Conservation (phyloP, 2,888 invertebrate species). For the Bimastos eiseni region DNA sequence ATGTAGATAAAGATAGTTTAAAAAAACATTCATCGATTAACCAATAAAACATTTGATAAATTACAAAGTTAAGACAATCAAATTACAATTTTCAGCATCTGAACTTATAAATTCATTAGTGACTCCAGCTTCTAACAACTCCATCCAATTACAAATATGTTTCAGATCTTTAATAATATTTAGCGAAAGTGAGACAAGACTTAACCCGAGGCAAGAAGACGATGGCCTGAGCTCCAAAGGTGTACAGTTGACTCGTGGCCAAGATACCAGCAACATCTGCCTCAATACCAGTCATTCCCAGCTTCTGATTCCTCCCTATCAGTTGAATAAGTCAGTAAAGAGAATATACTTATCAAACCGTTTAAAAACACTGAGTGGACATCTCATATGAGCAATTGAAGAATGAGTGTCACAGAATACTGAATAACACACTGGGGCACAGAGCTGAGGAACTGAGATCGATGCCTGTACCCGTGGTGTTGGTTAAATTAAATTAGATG, state of each 20-base stretch:
- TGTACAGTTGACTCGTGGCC: slow-evolving; percentile 96
- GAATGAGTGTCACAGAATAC: too few relatives aligned
- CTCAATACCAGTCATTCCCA: slow-evolving; percentile 90
- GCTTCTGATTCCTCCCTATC: slow-evolving; percentile 85
- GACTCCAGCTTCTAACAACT: neutral
- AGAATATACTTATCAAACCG: too few relatives aligned
- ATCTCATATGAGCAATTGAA: too few relatives aligned
- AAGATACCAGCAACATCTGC: slow-evolving; percentile 94
- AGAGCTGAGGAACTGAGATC: too few relatives aligned
- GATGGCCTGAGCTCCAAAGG: slow-evolving; percentile 85
- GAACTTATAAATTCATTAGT: neutral
- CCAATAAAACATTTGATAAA: neutral
- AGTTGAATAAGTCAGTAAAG: neutral
- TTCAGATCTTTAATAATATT: neutral
- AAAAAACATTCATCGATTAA: too few relatives aligned
- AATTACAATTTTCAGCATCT: neutral
- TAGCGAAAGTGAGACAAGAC: slow-evolving; percentile 44
- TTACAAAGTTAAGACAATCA: neutral
- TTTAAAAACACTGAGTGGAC: too few relatives aligned
- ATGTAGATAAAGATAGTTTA: too few relatives aligned
- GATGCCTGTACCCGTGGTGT: too few relatives aligned
- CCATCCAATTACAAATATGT: neutral
- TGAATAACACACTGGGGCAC: too few relatives aligned
- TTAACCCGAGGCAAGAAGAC: slow-evolving; percentile 97
- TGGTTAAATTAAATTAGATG: too few relatives aligned